These are phyloP conservation scores for Ecdyonurus torrentis DNA, from an alignment of 2,888 invertebrate species.

Conservation along the genomic window DNA sequence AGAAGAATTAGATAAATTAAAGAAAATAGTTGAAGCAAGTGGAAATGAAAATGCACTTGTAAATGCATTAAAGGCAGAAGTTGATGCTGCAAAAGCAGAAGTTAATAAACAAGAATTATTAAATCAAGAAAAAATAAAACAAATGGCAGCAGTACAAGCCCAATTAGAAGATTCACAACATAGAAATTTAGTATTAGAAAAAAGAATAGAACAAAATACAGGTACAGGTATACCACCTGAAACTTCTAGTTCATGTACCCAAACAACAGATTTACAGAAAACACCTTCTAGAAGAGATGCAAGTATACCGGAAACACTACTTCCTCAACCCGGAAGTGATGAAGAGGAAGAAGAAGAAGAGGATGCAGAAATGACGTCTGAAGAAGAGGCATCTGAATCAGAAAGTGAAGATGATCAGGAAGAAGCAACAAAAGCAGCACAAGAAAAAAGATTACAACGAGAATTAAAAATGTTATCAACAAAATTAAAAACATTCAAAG, in stretches of 20 bases:
- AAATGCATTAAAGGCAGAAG: conserved; percentile 25
- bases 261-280: background rate
- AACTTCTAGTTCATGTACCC: background rate
- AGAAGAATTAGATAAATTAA: conserved; percentile 60
- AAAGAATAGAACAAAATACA: conserved; percentile 26
- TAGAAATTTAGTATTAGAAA: conserved; percentile 59
- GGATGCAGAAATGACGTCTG: conserved; percentile 40
- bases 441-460: conserved; percentile 39
- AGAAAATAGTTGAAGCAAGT: conserved; percentile 27
- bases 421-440: conserved; percentile 22
- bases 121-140: conserved; percentile 51
- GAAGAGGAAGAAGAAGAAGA: conserved; percentile 54
- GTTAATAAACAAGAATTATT: conserved; percentile 17
- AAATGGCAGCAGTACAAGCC: conserved; percentile 53
- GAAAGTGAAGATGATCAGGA: conserved; percentile 14
- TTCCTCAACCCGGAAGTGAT: conserved; percentile 12
- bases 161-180: conserved; percentile 67
- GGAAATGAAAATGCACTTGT: conserved; percentile 32
- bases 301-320: background rate
- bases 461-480: conserved; percentile 47
- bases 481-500: conserved; percentile 32
- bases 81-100: conserved; percentile 20
- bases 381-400: conserved; percentile 43
- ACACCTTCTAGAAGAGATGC: background rate
- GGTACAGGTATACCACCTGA: background rate